phyloP scores from a whole-genome alignment of 1,140 invertebrate genomes.

The Drosophila kurseongensis region DNA sequence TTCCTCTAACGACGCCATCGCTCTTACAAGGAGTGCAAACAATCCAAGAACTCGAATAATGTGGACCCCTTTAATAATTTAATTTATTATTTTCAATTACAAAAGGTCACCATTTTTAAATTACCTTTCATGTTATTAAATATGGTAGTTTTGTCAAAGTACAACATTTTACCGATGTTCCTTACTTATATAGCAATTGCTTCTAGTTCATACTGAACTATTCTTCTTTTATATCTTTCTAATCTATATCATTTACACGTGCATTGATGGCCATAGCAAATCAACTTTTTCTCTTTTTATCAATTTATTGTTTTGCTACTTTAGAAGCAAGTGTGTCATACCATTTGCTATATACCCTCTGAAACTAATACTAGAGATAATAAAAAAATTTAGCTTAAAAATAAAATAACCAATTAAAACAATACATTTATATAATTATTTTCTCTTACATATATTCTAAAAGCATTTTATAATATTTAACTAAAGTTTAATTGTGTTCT shows the following conservation, averaged over 20 bases:
- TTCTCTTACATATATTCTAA: neutral
- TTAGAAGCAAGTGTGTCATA: no score
- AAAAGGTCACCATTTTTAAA: neutral
- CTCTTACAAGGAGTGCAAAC: constrained; percentile 11
- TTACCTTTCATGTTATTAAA: constrained; percentile 30
- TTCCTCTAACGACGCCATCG: constrained; percentile 2
- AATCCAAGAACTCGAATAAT: neutral
- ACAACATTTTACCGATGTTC: neutral
- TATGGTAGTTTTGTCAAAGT: neutral
- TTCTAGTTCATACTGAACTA: neutral
- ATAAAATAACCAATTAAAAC: neutral
- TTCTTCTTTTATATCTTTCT: constrained; percentile 2
- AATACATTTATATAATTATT: neutral
- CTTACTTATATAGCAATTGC: constrained; percentile 27
- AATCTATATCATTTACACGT: constrained; percentile 20
- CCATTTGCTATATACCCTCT: neutral
- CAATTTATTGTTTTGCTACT: constrained; percentile 7
- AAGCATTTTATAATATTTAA: neutral
- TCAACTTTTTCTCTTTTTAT: constrained; percentile 9
- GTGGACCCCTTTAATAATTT: neutral
- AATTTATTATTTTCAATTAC: neutral
- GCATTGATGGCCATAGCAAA: constrained; percentile 11
- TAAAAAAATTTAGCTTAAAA: neutral
- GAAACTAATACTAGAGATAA: neutral
- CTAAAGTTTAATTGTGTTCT: neutral